A percentile compares a stretch with the other conserved stretches of the same genome.
These are phyloP conservation scores for Drosophila lacteicornis DNA, from an alignment of 1,140 invertebrate species.

Conservation along the genomic window DNA sequence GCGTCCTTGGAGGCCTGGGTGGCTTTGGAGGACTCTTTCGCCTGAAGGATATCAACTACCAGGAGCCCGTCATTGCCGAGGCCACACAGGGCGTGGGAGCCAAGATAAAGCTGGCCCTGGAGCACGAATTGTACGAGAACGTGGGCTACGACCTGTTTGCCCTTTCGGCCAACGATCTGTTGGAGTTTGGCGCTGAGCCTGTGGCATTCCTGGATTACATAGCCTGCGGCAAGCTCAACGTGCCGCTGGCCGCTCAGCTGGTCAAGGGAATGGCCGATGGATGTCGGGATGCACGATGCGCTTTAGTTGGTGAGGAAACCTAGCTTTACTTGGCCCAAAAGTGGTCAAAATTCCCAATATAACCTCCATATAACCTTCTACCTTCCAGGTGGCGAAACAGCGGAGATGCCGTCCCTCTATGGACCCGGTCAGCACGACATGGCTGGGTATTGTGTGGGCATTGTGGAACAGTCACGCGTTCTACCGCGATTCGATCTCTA, in stretches of 20 bases:
- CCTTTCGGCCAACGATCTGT: conserved; percentile 98
- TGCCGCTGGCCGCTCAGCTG: conserved; percentile 90
- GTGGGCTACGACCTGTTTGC: conserved; percentile 98
- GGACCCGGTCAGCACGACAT: conserved; percentile 92
- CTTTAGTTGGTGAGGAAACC: conserved; percentile 90
- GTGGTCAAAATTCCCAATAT: too few relatives aligned
- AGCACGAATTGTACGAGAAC: conserved; percentile 91
- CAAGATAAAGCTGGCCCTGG: conserved; percentile 96
- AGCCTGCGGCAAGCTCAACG: conserved; percentile 94
- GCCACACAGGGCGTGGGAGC: conserved; percentile 97
- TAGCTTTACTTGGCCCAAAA: not conserved
- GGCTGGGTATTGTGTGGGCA: conserved; percentile 97
- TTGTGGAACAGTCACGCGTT: conserved; percentile 90
- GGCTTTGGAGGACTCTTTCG: conserved; percentile 98
- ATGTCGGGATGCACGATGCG: conserved; percentile 93
- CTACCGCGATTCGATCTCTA: conserved; percentile 89
- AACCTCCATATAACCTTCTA: too few relatives aligned
- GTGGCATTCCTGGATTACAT: conserved; percentile 99
- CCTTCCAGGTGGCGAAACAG: conserved; percentile 94
- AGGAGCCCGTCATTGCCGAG: conserved; percentile 95
- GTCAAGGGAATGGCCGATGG: conserved; percentile 94
- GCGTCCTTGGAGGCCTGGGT: conserved; percentile 93
- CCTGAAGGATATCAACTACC: conserved; percentile 87
- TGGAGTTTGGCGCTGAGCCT: conserved; percentile 97
- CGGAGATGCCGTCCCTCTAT: conserved; percentile 98